Evolutionary conservation across 2,797 vertebrate species (phyloP), one percentile per base, ranked within the genome.

Genomic region (Prunella strophiata): DNA sequence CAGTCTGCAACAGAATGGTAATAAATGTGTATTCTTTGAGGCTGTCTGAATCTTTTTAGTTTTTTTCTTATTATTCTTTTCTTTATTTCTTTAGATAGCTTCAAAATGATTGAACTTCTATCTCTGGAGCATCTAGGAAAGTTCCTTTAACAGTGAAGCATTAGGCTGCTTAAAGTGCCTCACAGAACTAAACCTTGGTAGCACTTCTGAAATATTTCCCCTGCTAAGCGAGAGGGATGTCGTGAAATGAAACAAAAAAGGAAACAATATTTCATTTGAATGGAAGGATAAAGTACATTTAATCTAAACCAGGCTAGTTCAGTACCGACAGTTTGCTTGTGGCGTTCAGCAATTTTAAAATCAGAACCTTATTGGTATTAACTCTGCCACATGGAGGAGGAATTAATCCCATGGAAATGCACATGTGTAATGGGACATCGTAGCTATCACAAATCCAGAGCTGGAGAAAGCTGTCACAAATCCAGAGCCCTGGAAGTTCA

Each of bases 191-290:
- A 81, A 70, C 71, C 82, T 88, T 92, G 65, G 66, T 63, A 89
- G 67, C 57, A 47, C 54, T 85, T 90, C 88, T 87, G 50, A 92
- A 97, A 94, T 87, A 88, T 84, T 96, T 97, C 66, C 71, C 84
- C 81, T 20, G 42, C 61, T 23, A 38, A 91, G 78, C 10, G n/a
- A 74, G 83, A 88, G 59, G 58, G 87, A 88, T 78, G 45, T 30
- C 75, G 58, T 55, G 75, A 95, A 93, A 96, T 77, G 68, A 93
- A 96, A 96, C 58, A 87, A 88, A 90, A 92, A 91, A 71, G 52
- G 82, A 55, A 94, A 83, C 70, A 55, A 16, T 77, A 61, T 92
- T 95, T 96, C 76, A 76, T 92, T 95, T 95, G 91, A 93, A 82
- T 94, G 86, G 72, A 88, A 94, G 40, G 75, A 63, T 84, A 57